A percentile compares a stretch with the other conserved stretches of the same genome.
These are phyloP conservation scores for Typhlichthys subterraneus DNA, from an alignment of 2,797 vertebrate species.

Conservation along the genomic window DNA sequence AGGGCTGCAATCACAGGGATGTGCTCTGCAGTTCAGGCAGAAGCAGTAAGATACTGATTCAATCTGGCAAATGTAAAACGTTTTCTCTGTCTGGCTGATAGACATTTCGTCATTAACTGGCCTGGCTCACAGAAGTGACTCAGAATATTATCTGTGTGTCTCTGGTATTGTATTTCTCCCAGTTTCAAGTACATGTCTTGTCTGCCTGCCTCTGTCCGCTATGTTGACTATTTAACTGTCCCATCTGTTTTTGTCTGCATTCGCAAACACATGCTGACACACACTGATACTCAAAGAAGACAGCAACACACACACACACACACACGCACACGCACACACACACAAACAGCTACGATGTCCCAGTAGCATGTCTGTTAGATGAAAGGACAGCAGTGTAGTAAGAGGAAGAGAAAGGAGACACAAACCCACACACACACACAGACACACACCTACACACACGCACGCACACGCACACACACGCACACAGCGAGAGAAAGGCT, in stretches of 20 bases:
- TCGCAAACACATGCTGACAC: no score
- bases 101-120: constrained; percentile 28
- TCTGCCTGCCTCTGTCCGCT: constrained; percentile 1
- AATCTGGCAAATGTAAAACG: constrained; percentile 22
- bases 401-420: not conserved
- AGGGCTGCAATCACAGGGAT: constrained; percentile 25
- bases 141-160: constrained; percentile 38
- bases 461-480: not conserved
- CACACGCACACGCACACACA: not conserved
- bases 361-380: no score
- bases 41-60: constrained; percentile 29
- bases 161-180: constrained; percentile 42
- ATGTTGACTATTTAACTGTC: not conserved
- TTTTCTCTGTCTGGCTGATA: constrained; percentile 27
- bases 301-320: not conserved
- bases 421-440: no score
- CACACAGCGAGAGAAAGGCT: not conserved
- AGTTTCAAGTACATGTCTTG: not conserved
- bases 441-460: not conserved
- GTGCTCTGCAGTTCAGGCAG: constrained; percentile 22
- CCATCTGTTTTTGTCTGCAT: not conserved
- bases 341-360: no score
- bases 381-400: no score
- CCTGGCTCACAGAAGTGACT: constrained; percentile 24
- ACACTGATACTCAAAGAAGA: not conserved